A percentile compares a stretch with the other conserved stretches of the same genome.
Evolutionary conservation across 2,797 vertebrate genomes (phyloP).

Genomic region (Sebastes variabilis): DNA sequence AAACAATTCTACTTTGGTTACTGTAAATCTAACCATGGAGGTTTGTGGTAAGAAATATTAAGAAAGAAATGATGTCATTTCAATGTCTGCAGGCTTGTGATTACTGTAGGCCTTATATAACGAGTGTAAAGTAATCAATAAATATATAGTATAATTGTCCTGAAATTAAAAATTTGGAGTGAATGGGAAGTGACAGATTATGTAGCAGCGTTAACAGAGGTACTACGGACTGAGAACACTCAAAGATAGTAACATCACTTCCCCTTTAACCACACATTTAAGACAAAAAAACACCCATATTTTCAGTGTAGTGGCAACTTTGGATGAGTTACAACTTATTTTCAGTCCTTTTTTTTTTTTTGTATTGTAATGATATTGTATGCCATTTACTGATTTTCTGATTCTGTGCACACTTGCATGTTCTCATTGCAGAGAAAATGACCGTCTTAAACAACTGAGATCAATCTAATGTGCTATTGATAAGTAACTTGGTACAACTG

Average conservation of each 20-base stretch:
- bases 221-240: not conserved
- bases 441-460: slow-evolving; percentile 58
- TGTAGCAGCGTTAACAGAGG: slow-evolving; percentile 46
- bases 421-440: slow-evolving; percentile 63
- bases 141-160: not conserved
- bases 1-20: slow-evolving; percentile 26
- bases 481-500: slow-evolving; percentile 71
- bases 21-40: slow-evolving; percentile 25
- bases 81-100: slow-evolving; percentile 10
- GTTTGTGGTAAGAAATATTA: slow-evolving; percentile 1
- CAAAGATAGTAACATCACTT: not conserved
- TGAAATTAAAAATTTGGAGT: slow-evolving; percentile 4
- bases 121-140: not conserved
- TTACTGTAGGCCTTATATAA: not conserved
- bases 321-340: slow-evolving; percentile 20
- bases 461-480: slow-evolving; percentile 72
- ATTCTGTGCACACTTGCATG: slow-evolving; percentile 74
- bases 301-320: not conserved
- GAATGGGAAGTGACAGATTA: slow-evolving; percentile 4
- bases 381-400: slow-evolving; percentile 35
- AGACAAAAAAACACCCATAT: not conserved
- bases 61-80: slow-evolving; percentile 13
- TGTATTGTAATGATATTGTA: slow-evolving; percentile 39
- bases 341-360: not conserved
- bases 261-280: not conserved